Conservation (phyloP, 1,140 invertebrate species). For the Grapholita molesta region DNA sequence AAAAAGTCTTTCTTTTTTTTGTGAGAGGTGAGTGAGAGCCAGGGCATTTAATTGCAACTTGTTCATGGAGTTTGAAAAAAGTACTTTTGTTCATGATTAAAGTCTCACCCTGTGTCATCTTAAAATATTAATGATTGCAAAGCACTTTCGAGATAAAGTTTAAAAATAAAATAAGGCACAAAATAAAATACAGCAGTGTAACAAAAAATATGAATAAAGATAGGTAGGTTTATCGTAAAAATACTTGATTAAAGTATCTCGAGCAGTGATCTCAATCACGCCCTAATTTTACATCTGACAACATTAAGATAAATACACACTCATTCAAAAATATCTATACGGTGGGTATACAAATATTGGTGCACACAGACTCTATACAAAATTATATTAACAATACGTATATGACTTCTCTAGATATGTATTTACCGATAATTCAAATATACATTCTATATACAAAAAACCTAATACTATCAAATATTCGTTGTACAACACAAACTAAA, state of each 20-base stretch:
- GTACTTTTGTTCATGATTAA: too few species aligned
- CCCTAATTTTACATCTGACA: background rate
- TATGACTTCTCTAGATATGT: background rate
- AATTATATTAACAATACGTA: background rate
- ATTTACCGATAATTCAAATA: background rate
- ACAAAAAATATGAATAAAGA: too few species aligned
- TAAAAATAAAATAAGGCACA: background rate
- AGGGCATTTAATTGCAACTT: too few species aligned
- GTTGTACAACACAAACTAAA: conserved; percentile 37
- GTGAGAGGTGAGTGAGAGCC: too few species aligned
- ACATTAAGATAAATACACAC: conserved; percentile 5
- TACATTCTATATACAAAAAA: conserved; percentile 5
- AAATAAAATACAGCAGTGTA: background rate
- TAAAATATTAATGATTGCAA: background rate
- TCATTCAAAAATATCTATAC: conserved; percentile 5
- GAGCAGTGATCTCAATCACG: background rate
- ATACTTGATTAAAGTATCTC: conserved; percentile 4
- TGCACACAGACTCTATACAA: conserved; percentile 14
- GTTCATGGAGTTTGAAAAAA: too few species aligned
- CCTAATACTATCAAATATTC: conserved; percentile 37
- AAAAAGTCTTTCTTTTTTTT: too few species aligned
- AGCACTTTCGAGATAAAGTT: background rate
- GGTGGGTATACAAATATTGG: conserved; percentile 14
- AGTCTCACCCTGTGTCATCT: background rate
- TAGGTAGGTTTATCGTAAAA: too few species aligned